Conservation (phyloP, 1,140 invertebrate genomes). For the Melitaea cinxia region DNA sequence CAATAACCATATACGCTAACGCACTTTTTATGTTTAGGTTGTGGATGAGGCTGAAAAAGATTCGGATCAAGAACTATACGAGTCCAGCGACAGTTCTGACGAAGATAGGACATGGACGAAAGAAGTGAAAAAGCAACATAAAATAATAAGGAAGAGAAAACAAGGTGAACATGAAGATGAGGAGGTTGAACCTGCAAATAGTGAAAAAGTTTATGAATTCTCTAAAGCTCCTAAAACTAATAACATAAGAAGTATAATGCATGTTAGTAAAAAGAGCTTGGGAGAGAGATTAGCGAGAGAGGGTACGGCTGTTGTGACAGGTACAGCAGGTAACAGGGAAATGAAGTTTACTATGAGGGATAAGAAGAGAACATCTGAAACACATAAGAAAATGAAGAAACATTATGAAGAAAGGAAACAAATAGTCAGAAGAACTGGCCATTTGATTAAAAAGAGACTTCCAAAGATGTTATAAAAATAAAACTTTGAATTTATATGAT, state of each 20-base stretch:
- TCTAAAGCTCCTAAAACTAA: slow-evolving; percentile 48
- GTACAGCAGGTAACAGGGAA: slow-evolving; percentile 87
- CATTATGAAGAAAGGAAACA: slow-evolving; percentile 88
- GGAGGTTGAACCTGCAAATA: slow-evolving; percentile 41
- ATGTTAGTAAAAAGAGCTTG: slow-evolving; percentile 84
- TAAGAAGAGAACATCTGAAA: slow-evolving; percentile 78
- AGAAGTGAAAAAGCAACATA: slow-evolving; percentile 89
- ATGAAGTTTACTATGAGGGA: slow-evolving; percentile 87
- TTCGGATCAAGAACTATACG: slow-evolving; percentile 76
- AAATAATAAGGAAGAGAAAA: slow-evolving; percentile 71
- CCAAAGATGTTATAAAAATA: slow-evolving; percentile 48
- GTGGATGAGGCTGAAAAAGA: slow-evolving; percentile 67
- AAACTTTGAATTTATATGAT: slow-evolving; percentile 23
- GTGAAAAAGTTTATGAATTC: slow-evolving; percentile 52
- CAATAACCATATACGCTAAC: no score
- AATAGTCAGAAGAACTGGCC: slow-evolving; percentile 86
- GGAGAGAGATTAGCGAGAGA: slow-evolving; percentile 86
- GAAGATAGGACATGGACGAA: slow-evolving; percentile 90
- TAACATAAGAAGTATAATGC: slow-evolving; percentile 61
- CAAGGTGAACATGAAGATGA: slow-evolving; percentile 59
- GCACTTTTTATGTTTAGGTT: slow-evolving; percentile 45
- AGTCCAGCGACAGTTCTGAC: slow-evolving; percentile 84
- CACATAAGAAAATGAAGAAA: slow-evolving; percentile 82
- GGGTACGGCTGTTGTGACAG: slow-evolving; percentile 81
- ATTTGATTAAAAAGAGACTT: slow-evolving; percentile 64